Evolutionary conservation across 2,113 vertebrate species (phyloP).

Genomic region (Oostethus manadensis): DNA sequence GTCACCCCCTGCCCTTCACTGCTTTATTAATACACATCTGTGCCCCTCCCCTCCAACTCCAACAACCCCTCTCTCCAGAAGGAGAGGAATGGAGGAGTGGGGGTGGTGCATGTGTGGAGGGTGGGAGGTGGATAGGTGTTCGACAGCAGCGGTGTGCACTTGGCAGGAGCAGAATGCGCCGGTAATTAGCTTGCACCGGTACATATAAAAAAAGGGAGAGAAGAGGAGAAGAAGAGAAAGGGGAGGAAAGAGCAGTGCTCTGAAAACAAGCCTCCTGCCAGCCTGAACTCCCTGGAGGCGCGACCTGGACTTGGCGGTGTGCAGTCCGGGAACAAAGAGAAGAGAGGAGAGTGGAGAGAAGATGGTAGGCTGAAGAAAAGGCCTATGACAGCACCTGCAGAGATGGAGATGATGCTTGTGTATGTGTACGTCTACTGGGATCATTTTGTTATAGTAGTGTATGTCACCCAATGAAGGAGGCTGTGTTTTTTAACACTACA

Average conservation of each 20-base stretch:
- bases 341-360: slow-evolving; percentile 52
- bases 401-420: slow-evolving; percentile 41
- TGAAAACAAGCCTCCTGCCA: slow-evolving; percentile 72
- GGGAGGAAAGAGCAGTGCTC: slow-evolving; percentile 59
- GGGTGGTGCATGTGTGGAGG: slow-evolving; percentile 5
- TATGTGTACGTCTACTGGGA: slow-evolving; percentile 26
- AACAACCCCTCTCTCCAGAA: slow-evolving; percentile 31
- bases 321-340: slow-evolving; percentile 71
- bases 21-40: slow-evolving; percentile 74
- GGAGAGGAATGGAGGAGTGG: slow-evolving; percentile 42
- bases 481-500: slow-evolving; percentile 5
- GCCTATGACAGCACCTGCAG: slow-evolving; percentile 63
- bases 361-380: slow-evolving; percentile 56
- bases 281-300: slow-evolving; percentile 64
- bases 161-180: slow-evolving; percentile 67
- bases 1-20: slow-evolving; percentile 70
- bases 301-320: slow-evolving; percentile 72
- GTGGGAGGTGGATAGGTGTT: slow-evolving; percentile 37
- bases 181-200: slow-evolving; percentile 71
- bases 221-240: slow-evolving; percentile 43
- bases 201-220: slow-evolving; percentile 60
- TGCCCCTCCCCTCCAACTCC: slow-evolving; percentile 39
- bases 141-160: slow-evolving; percentile 63
- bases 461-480: slow-evolving; percentile 23
- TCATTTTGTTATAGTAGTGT: slow-evolving; percentile 46